Base-by-base conservation (phyloP, 2,888 invertebrate genomes). In the Zeuzera pyrina region DNA sequence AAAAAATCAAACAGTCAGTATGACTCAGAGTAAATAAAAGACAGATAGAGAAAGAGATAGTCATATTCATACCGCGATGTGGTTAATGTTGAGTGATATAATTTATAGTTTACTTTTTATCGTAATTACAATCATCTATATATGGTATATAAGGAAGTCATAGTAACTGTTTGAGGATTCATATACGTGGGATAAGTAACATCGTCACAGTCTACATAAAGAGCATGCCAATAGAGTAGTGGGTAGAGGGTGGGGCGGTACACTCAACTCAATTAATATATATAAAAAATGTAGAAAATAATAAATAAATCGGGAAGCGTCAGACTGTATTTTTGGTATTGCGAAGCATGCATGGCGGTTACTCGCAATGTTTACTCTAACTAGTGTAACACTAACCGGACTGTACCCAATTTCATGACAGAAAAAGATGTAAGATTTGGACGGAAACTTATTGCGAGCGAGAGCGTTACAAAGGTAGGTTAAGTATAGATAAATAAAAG, bases 1-100 rank as follows among this genome's bases (percentile, higher is more conserved):
- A 59, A 50, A 55, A 76, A 81, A 78, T 63, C 83, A 83, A 83
- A 83, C 83, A 83, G 83, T 81, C 83, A 83, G 79, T 83, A 83
- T 83, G 83, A 83, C 81, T 81, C 31, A 72, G 63, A 71, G 66
- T 62, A 68, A 81, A 71, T 58, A 74, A 78, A 71, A 79, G 70
- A 76, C 49, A 81, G 77, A 76, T 38, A 72, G 62, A 77, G 61
- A 69, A 40, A 73, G 68, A 70, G 60, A 73, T 49, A 77, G 74
- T 70, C 72, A 77, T 78, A 78, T 78, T 71, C 68, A 73, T 78
- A 74, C 63, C 76, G 72, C 74, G 62, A 60, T 76, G 78, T 78
- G 60, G 56, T 66, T 66, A 38, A 66, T 73, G 77, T 77, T 63
- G 44, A 72, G 71, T 71, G 57, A 45, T 43, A 39, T 45, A 47